Conservation (phyloP, 2,888 invertebrate species). For the Conomelus anceps region DNA sequence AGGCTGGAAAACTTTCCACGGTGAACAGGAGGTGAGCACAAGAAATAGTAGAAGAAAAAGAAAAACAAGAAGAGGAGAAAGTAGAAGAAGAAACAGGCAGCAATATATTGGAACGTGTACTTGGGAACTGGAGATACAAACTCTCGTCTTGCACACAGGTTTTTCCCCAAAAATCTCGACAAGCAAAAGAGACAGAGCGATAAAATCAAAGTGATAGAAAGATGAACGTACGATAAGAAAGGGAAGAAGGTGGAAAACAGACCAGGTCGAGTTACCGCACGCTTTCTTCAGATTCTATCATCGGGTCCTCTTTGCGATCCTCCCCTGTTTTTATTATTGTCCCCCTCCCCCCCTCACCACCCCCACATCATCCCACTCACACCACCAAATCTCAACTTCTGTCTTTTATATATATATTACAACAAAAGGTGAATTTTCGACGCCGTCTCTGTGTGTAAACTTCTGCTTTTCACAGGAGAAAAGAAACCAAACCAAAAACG, state of each 20-base stretch:
- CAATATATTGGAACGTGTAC: too few relatives aligned
- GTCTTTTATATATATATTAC: slow-evolving; percentile 15
- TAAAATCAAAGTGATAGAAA: background rate
- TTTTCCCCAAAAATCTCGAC: background rate
- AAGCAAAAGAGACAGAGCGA: background rate
- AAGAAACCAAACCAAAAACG: background rate
- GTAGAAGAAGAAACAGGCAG: too few relatives aligned
- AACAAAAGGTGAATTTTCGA: slow-evolving; percentile 20
- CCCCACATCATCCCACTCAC: too few relatives aligned
- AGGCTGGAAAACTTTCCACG: too few relatives aligned
- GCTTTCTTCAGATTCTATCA: background rate
- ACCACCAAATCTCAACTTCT: background rate
- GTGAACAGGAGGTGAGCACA: too few relatives aligned
- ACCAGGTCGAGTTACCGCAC: slow-evolving; percentile 1
- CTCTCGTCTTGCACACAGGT: background rate
- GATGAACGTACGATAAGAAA: background rate
- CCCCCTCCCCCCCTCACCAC: background rate
- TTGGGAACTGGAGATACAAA: too few relatives aligned
- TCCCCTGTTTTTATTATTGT: background rate
- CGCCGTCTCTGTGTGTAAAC: background rate
- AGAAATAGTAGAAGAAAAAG: too few relatives aligned
- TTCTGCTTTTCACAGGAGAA: background rate
- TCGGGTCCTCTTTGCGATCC: background rate
- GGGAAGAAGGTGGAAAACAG: background rate
- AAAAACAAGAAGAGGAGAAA: too few relatives aligned